Evolutionary conservation across 1,140 invertebrate species (phyloP).

Genomic region (Drosophila kepulauana): DNA sequence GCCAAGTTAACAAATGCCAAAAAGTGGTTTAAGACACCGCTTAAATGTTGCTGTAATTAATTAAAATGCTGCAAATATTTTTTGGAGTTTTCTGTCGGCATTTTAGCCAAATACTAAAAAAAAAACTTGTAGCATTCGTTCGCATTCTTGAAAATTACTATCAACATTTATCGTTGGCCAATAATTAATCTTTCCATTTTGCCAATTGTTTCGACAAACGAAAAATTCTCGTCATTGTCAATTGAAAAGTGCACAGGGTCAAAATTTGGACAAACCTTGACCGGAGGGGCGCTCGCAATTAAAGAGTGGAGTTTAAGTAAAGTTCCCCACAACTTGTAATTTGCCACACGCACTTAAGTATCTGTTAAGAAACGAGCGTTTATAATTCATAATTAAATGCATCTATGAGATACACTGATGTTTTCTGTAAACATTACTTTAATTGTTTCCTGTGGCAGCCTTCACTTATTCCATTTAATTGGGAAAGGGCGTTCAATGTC

Average conservation of each 20-base stretch:
- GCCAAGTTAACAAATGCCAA: constrained; percentile 49
- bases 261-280: constrained; percentile 30
- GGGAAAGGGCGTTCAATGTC: constrained; percentile 15
- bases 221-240: constrained; percentile 36
- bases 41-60: constrained; percentile 61
- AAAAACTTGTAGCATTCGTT: constrained; percentile 11
- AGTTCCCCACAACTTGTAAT: constrained; percentile 27
- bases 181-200: constrained; percentile 4
- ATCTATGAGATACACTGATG: constrained; percentile 7
- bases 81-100: neutral
- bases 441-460: constrained; percentile 55
- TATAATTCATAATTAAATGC: constrained; percentile 43
- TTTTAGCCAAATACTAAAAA: constrained; percentile 17
- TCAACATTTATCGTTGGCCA: constrained; percentile 37
- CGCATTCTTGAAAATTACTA: constrained; percentile 34
- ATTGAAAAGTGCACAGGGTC: constrained; percentile 33
- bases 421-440: constrained; percentile 21
- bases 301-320: constrained; percentile 7
- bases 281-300: constrained; percentile 11
- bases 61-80: constrained; percentile 57
- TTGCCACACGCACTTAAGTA: constrained; percentile 46
- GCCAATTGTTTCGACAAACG: neutral
- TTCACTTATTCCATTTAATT: constrained; percentile 35
- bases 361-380: constrained; percentile 22
- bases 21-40: constrained; percentile 24